A percentile compares a stretch with the other conserved stretches of the same genome.
Conservation (phyloP, 2,113 vertebrate genomes). For the Sinocyclocheilus anshuiensis region DNA sequence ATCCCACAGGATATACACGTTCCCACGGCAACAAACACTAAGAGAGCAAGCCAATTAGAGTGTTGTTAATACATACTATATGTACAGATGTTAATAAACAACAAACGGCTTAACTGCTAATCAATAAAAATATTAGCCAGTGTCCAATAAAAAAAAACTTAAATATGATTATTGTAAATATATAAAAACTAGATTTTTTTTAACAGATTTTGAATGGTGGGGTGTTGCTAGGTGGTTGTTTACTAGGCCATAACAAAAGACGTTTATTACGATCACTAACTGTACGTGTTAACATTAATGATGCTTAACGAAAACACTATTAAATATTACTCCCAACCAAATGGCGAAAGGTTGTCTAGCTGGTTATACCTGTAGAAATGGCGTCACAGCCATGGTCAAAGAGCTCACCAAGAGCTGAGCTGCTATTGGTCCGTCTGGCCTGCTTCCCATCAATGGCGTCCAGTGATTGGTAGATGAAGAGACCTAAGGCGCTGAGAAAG, state of each 20-base stretch:
- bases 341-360: background rate
- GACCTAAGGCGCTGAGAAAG: constrained; percentile 85
- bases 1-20: constrained; percentile 86
- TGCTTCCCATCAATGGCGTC: constrained; percentile 98
- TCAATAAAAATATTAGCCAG: background rate
- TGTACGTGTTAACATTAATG: background rate
- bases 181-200: background rate
- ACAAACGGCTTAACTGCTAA: background rate
- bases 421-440: constrained; percentile 93
- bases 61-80: background rate
- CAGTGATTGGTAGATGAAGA: constrained; percentile 95
- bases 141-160: background rate
- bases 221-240: background rate
- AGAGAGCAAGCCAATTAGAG: constrained; percentile 45
- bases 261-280: background rate
- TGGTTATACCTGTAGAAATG: constrained; percentile 88
- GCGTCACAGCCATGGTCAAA: constrained; percentile 98
- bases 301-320: background rate
- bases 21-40: constrained; percentile 91
- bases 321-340: background rate
- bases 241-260: background rate
- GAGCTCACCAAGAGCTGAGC: constrained; percentile 92
- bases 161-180: background rate
- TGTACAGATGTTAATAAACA: background rate
- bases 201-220: background rate